These are phyloP conservation scores for Elysia chlorotica DNA, from an alignment of 1,140 invertebrate genomes.

Conservation along the genomic window DNA sequence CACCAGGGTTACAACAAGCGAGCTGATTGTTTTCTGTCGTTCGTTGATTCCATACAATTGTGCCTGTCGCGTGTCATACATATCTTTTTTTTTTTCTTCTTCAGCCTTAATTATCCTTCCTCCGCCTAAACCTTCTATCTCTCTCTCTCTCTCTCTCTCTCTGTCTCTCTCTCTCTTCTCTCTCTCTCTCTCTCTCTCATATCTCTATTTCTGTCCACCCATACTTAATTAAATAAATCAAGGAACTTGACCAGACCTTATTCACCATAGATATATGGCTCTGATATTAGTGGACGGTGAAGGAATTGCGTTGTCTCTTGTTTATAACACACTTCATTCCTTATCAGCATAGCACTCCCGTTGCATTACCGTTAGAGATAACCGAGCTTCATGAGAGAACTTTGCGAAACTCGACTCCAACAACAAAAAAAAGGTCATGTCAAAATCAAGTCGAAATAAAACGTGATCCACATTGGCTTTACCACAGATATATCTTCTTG, in stretches of 20 bases:
- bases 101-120: conserved; percentile 2
- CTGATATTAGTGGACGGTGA: neutral
- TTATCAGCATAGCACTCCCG: no score
- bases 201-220: neutral
- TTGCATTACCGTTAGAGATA: neutral
- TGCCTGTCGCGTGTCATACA: no score
- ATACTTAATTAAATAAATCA: no score
- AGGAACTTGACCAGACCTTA: neutral
- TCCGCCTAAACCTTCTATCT: conserved; percentile 24
- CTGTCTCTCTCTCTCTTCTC: conserved; percentile 7
- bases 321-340: no score
- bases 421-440: no score
- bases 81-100: no score
- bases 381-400: neutral
- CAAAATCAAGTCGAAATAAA: no score
- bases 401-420: neutral
- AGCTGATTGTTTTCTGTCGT: no score
- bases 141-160: conserved; percentile 10
- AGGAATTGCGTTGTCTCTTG: no score
- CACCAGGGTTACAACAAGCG: no score
- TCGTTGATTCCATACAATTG: no score
- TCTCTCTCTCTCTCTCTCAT: conserved; percentile 5
- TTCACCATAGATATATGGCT: neutral
- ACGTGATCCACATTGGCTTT: no score
- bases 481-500: neutral